Percentiles rank a stretch among this genome's conserved stretches.
Conservation (phyloP, 1,140 invertebrate species). For the Calliopsis andreniformis region DNA sequence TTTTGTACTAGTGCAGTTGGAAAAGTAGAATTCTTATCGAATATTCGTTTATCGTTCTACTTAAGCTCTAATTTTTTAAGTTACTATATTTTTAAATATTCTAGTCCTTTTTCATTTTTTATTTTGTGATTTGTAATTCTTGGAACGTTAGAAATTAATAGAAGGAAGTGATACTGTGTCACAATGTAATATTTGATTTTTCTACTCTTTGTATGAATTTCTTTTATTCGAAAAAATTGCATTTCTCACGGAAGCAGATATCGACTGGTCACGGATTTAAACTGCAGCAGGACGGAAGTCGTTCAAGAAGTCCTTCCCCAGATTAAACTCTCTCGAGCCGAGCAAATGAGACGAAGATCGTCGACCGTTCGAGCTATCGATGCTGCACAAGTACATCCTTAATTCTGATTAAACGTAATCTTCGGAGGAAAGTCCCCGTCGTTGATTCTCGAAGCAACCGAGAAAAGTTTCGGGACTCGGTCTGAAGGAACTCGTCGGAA, state of each 20-base stretch:
- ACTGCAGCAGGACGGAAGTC: neutral
- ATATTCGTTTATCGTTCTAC: too few species aligned
- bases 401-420: slow-evolving; percentile 65
- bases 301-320: neutral
- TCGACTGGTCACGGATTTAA: slow-evolving; percentile 6
- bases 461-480: slow-evolving; percentile 42
- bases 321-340: slow-evolving; percentile 53
- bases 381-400: slow-evolving; percentile 49
- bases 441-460: neutral
- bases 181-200: too few species aligned
- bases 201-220: too few species aligned
- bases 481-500: slow-evolving; percentile 11
- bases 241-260: neutral
- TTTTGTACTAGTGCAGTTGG: too few species aligned
- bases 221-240: neutral
- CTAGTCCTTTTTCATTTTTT: too few species aligned
- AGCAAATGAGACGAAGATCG: slow-evolving; percentile 52
- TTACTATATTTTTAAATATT: too few species aligned
- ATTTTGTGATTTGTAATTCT: too few species aligned
- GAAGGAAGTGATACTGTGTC: too few species aligned
- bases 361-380: slow-evolving; percentile 31
- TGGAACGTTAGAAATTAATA: too few species aligned
- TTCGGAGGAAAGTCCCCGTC: slow-evolving; percentile 25
- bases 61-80: too few species aligned
- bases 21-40: too few species aligned